Evolutionary conservation across 2,888 invertebrate genomes (phyloP).

Genomic region (Caenorhabditis imperialis): DNA sequence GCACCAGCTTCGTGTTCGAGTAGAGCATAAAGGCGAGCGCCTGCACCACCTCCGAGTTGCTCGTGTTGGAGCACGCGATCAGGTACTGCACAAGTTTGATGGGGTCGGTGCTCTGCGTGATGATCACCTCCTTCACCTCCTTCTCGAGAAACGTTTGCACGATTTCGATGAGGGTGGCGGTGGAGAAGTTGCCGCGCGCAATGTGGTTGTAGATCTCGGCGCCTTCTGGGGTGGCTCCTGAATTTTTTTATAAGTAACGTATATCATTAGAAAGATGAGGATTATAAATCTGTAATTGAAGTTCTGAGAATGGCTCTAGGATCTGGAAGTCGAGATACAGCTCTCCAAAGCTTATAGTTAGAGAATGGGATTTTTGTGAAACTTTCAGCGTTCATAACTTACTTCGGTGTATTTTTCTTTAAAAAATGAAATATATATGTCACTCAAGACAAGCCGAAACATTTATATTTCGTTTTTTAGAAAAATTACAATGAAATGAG

Average conservation of each 20-base stretch:
- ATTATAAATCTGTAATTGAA: conserved; percentile 8
- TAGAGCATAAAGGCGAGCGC: conserved; percentile 41
- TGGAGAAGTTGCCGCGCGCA: conserved; percentile 29
- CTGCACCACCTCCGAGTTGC: conserved; percentile 35
- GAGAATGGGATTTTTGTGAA: too few relatives aligned
- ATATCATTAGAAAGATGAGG: too few relatives aligned
- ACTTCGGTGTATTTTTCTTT: too few relatives aligned
- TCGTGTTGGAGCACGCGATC: conserved; percentile 25
- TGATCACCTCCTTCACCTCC: conserved; percentile 34
- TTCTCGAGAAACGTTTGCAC: conserved; percentile 34
- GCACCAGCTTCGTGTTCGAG: conserved; percentile 25
- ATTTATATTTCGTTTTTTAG: too few relatives aligned
- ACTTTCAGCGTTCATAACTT: too few relatives aligned
- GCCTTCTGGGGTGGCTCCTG: conserved; percentile 21
- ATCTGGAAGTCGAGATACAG: too few relatives aligned
- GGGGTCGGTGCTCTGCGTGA: conserved; percentile 32
- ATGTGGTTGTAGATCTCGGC: conserved; percentile 43
- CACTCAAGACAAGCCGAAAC: not conserved
- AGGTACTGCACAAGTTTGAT: conserved; percentile 39
- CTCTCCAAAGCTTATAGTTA: too few relatives aligned
- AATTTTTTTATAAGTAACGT: too few relatives aligned
- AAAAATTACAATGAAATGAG: too few relatives aligned
- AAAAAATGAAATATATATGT: too few relatives aligned
- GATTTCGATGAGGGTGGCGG: conserved; percentile 36
- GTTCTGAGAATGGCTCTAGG: too few relatives aligned